These are phyloP conservation scores for Dufourea novaeangliae DNA, from an alignment of 1,140 invertebrate genomes.

Conservation along the genomic window DNA sequence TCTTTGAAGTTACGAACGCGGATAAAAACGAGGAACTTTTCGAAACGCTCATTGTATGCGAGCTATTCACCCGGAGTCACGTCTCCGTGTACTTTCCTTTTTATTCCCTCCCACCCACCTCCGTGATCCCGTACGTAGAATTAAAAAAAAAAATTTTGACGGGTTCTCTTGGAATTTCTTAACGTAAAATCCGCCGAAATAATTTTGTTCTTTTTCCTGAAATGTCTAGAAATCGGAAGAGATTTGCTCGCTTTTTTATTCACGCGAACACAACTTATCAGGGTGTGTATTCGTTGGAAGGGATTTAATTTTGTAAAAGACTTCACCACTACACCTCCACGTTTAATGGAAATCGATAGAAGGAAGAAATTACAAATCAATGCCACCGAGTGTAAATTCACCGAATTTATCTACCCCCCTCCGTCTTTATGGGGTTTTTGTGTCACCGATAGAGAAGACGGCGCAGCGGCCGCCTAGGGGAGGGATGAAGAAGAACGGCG, in stretches of 20 bases:
- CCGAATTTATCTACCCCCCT: slow-evolving; percentile 10
- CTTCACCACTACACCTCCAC: background rate
- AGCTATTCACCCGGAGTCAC: slow-evolving; percentile 15
- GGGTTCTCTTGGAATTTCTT: background rate
- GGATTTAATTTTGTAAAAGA: background rate
- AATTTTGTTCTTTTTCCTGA: background rate
- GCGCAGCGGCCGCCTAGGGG: slow-evolving; percentile 21
- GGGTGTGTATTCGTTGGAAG: background rate
- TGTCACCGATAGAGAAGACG: slow-evolving; percentile 50
- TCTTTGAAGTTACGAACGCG: slow-evolving; percentile 57
- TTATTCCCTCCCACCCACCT: background rate
- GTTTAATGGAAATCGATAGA: background rate
- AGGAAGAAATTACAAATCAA: slow-evolving; percentile 16
- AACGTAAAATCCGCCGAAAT: background rate
- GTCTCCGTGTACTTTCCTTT: background rate
- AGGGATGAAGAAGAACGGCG: slow-evolving; percentile 54
- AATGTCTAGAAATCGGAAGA: too few species aligned
- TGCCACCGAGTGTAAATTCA: background rate
- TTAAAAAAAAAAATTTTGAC: slow-evolving; percentile 34
- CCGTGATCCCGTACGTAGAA: background rate
- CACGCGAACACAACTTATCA: too few species aligned
- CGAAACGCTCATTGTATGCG: slow-evolving; percentile 45
- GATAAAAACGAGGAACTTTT: slow-evolving; percentile 62
- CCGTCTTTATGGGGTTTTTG: slow-evolving; percentile 26
- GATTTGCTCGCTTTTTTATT: too few species aligned